phyloP scores from a whole-genome alignment of 2,113 vertebrate species.

The pig (Sus scrofa) region DNA sequence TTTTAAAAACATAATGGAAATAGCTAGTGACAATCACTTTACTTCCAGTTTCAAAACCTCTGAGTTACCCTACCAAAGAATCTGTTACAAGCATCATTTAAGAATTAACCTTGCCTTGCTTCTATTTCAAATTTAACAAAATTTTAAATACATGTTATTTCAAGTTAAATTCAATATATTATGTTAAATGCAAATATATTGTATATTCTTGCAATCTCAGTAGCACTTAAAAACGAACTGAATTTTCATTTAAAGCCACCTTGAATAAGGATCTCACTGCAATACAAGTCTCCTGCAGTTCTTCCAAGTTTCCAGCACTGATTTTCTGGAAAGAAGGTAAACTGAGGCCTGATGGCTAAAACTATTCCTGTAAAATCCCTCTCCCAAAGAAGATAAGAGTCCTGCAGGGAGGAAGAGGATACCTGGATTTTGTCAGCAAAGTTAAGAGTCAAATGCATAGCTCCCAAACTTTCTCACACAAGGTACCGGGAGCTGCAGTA shows the following conservation, averaged over 20 bases:
- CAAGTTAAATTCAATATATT: background rate
- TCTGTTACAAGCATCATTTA: background rate
- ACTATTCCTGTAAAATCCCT: background rate
- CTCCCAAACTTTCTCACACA: too few species aligned
- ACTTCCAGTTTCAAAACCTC: conserved; percentile 7
- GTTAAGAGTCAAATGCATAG: background rate
- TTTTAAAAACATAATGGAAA: background rate
- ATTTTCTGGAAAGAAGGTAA: background rate
- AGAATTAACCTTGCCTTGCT: background rate
- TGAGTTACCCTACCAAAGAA: background rate
- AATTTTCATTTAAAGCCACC: conserved; percentile 17
- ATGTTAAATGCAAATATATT: background rate
- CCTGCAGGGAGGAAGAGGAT: background rate
- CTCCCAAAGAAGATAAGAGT: background rate
- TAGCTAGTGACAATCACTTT: background rate
- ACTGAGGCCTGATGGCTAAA: background rate
- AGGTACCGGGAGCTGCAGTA: conserved; percentile 28
- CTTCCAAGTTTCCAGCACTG: background rate
- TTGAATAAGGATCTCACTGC: background rate
- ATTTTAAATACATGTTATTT: background rate
- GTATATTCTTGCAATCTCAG: background rate
- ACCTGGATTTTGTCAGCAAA: background rate
- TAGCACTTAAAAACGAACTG: background rate
- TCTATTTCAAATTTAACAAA: background rate
- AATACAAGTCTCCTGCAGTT: background rate